Conservation (phyloP, 2,113 vertebrate species). For the Macrotis lagotis region DNA sequence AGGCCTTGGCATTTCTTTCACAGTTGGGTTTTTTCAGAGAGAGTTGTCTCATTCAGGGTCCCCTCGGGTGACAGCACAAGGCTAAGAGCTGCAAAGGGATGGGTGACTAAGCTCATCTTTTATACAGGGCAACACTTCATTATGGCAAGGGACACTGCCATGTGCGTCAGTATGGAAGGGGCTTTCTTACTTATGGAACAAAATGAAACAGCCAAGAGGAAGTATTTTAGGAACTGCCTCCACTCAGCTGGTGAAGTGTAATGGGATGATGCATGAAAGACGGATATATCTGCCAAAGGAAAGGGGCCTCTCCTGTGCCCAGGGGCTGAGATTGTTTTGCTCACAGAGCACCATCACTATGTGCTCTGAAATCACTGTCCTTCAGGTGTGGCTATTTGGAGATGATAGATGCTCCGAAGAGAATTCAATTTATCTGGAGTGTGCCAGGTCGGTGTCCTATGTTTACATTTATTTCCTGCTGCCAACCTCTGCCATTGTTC, state of each 20-base stretch:
- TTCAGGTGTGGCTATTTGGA: neutral
- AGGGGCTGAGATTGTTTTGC: neutral
- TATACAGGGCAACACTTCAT: neutral
- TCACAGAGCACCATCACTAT: neutral
- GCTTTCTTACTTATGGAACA: neutral
- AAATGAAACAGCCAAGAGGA: neutral
- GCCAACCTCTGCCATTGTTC: neutral
- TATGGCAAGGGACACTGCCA: neutral
- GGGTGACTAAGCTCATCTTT: neutral
- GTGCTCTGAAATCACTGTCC: neutral
- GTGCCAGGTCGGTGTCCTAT: neutral
- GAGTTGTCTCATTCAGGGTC: neutral
- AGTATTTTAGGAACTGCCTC: neutral
- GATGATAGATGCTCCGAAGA: neutral
- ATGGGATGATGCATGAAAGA: neutral
- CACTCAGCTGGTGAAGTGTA: neutral
- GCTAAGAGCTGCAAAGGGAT: neutral
- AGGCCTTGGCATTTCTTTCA: neutral
- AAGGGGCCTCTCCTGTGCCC: neutral
- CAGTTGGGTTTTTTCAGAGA: neutral
- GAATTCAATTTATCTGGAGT: neutral
- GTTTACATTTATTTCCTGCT: neutral
- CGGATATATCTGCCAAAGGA: neutral
- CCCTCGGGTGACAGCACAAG: neutral
- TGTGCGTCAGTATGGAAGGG: neutral